Conservation (phyloP, 64 coral and sea anemone genomes). For the Stichodactyla helianthus region DNA sequence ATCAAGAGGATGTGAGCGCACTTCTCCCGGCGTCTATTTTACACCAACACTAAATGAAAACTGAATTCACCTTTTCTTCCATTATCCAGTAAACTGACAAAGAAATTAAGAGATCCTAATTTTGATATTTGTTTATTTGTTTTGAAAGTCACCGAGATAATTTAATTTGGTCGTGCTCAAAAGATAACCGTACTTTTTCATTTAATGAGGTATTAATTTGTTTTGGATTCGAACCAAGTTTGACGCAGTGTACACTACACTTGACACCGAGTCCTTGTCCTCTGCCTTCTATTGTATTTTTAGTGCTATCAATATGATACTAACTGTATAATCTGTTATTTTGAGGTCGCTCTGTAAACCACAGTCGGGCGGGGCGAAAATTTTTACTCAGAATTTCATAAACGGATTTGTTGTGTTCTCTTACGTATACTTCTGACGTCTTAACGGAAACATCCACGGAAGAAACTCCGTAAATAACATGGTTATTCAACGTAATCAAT, state of each 20-base stretch:
- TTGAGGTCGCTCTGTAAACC: not conserved
- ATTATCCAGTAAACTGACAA: no score
- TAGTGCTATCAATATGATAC: not conserved
- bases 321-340: not conserved
- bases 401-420: not conserved
- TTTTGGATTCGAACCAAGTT: no score
- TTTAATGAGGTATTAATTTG: no score
- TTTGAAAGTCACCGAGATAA: no score
- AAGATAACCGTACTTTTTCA: no score
- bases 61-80: no score
- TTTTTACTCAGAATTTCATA: not conserved
- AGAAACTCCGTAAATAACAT: not conserved
- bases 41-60: not conserved
- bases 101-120: no score
- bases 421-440: not conserved
- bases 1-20: not conserved
- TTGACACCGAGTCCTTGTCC: no score
- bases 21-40: not conserved
- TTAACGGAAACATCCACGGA: not conserved
- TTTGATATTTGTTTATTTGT: no score
- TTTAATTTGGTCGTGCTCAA: no score
- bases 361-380: not conserved
- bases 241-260: no score
- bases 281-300: not conserved
- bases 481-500: not conserved